A percentile compares a stretch with the other conserved stretches of the same genome.
Conservation (phyloP, 2,797 vertebrate genomes). For the Coregonus sp. region DNA sequence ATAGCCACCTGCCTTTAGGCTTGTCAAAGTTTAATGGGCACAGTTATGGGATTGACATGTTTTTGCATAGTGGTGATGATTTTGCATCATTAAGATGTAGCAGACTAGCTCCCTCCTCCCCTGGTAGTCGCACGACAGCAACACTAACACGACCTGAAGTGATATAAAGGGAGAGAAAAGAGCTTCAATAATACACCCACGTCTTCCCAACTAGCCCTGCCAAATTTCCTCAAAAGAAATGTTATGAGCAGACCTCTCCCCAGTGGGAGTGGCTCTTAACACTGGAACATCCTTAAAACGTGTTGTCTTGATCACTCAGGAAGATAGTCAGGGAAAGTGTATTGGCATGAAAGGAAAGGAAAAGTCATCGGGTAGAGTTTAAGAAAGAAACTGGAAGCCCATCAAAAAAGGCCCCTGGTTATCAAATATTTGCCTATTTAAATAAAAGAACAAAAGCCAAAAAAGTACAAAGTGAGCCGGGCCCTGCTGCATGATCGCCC, state of each 20-base stretch:
- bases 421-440: constrained; percentile 55
- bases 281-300: constrained; percentile 43
- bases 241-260: constrained; percentile 46
- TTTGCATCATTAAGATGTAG: constrained; percentile 37
- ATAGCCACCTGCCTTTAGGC: background rate
- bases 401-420: constrained; percentile 29
- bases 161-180: constrained; percentile 40
- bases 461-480: constrained; percentile 44
- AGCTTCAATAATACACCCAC: constrained; percentile 47
- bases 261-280: constrained; percentile 49
- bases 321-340: constrained; percentile 51
- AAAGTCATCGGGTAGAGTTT: constrained; percentile 36
- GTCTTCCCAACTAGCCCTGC: constrained; percentile 47
- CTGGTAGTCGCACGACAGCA: constrained; percentile 46
- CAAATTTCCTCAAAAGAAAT: constrained; percentile 53
- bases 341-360: constrained; percentile 53
- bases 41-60: background rate
- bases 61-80: background rate
- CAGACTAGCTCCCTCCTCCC: constrained; percentile 19
- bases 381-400: constrained; percentile 35
- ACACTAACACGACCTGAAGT: constrained; percentile 56
- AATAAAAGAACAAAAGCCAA: constrained; percentile 32
- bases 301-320: constrained; percentile 61
- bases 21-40: constrained; percentile 15
- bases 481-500: constrained; percentile 38